These are phyloP conservation scores for Pantelozetes paolii DNA, from an alignment of 2,888 invertebrate species.

Conservation along the genomic window DNA sequence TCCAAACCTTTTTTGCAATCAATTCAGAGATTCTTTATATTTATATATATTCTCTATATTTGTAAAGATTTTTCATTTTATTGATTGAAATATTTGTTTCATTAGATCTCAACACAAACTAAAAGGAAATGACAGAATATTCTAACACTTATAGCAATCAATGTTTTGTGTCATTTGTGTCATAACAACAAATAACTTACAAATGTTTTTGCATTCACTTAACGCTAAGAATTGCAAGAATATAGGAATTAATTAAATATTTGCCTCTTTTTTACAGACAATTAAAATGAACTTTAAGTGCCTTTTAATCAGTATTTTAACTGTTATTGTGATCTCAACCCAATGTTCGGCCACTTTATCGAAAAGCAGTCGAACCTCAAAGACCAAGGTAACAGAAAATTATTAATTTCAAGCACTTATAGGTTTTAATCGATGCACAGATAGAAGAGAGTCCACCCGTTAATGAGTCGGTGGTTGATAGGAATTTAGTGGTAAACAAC, in stretches of 20 bases:
- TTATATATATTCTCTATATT: too few relatives aligned
- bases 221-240: neutral
- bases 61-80: too few relatives aligned
- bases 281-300: neutral
- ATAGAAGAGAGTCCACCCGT: slow-evolving; percentile 43
- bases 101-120: too few relatives aligned
- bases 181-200: slow-evolving; percentile 1
- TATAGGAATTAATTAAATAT: neutral
- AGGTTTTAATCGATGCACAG: neutral
- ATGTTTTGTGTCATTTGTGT: neutral
- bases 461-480: slow-evolving; percentile 63
- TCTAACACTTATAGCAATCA: too few relatives aligned
- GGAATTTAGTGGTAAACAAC: slow-evolving; percentile 65
- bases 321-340: neutral
- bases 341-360: slow-evolving; percentile 33
- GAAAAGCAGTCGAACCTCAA: neutral
- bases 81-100: too few relatives aligned
- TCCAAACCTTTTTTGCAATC: too few relatives aligned
- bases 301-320: slow-evolving; percentile 19
- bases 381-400: neutral
- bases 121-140: too few relatives aligned
- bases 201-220: neutral
- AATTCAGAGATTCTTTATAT: too few relatives aligned
- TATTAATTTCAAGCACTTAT: neutral
- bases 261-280: neutral